Evolutionary conservation across 2,888 invertebrate species (phyloP).

Genomic region (Pharmacophagus antenor): DNA sequence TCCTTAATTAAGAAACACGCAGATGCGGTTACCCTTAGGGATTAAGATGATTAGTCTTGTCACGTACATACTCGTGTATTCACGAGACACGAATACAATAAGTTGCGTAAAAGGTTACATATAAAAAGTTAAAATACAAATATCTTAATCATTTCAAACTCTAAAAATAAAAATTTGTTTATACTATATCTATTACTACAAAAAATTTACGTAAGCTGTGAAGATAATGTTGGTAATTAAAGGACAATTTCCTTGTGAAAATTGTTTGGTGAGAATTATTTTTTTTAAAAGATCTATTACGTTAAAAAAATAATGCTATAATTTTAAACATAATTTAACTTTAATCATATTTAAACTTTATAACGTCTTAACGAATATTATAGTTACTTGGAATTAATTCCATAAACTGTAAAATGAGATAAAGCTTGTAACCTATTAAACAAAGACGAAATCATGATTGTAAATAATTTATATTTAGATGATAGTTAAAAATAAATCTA

Average conservation of each 20-base stretch:
- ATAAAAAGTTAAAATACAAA: background rate
- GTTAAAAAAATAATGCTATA: no score
- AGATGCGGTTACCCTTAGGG: background rate
- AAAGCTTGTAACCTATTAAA: background rate
- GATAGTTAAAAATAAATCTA: slow-evolving; percentile 21
- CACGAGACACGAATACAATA: background rate
- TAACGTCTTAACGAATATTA: no score
- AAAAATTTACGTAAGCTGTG: no score
- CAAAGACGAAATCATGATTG: background rate
- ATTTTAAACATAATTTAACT: no score
- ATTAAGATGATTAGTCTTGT: slow-evolving; percentile 4
- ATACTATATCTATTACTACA: no score
- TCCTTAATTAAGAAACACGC: background rate
- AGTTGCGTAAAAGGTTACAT: background rate
- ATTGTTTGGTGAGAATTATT: no score
- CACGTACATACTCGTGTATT: background rate
- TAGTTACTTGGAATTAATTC: background rate
- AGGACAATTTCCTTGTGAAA: no score
- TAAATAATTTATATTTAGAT: background rate
- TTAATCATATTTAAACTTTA: no score
- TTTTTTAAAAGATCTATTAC: no score
- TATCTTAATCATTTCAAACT: no score
- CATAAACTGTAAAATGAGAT: background rate
- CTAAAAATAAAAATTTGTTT: no score
- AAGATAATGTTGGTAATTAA: no score